These are phyloP conservation scores for Aptenodytes forsteri DNA, from an alignment of 2,113 vertebrate species.

Conservation along the genomic window DNA sequence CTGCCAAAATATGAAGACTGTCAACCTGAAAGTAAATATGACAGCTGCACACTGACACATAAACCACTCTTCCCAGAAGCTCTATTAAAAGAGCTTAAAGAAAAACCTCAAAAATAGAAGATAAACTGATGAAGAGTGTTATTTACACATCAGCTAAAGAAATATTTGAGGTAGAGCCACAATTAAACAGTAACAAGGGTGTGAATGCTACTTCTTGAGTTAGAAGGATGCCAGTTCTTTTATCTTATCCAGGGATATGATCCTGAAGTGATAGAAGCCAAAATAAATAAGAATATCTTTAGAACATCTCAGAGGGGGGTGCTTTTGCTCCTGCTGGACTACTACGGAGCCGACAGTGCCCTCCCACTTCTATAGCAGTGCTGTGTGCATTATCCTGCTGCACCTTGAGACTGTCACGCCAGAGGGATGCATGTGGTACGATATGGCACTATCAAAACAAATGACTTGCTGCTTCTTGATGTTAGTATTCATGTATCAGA, in stretches of 20 bases:
- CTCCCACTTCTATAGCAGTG: not conserved
- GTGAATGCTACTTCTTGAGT: not conserved
- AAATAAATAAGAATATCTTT: not conserved
- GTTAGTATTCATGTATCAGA: not conserved
- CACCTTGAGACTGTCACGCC: not conserved
- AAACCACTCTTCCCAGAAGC: not conserved
- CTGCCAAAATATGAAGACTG: not conserved
- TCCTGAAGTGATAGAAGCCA: not conserved
- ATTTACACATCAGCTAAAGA: not conserved
- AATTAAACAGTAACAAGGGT: not conserved
- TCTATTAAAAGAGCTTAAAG: not conserved
- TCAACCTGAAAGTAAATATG: not conserved
- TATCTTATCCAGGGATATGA: not conserved
- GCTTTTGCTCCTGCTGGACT: not conserved
- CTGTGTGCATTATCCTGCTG: not conserved
- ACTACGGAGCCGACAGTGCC: not conserved
- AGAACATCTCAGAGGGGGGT: not conserved
- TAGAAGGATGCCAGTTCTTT: not conserved
- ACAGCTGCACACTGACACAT: not conserved
- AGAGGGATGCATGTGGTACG: rapidly evolving
- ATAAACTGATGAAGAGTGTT: not conserved
- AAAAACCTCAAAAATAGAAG: not conserved
- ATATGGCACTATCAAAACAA: not conserved
- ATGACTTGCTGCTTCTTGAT: not conserved
- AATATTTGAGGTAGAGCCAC: not conserved